Evolutionary conservation across 2,888 invertebrate species (phyloP).

Genomic region (Parnassius orleans): DNA sequence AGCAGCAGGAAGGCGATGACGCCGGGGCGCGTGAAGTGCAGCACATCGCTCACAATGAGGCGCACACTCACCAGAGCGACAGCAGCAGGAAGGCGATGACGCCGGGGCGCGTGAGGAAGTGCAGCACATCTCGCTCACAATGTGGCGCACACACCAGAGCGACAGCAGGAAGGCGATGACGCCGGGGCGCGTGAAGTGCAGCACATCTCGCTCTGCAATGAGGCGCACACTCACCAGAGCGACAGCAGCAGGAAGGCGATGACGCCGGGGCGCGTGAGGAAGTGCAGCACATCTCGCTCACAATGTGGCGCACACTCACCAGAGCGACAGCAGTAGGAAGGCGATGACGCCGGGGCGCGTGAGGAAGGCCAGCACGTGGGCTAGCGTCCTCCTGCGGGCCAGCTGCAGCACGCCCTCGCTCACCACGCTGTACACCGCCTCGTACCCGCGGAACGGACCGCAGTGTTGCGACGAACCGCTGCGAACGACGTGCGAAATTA

Average conservation of each 20-base stretch:
- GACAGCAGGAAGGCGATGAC: no score
- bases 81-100: conserved; percentile 39
- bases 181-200: no score
- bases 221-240: no score
- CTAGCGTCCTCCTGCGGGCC: conserved; percentile 62
- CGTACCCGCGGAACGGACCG: conserved; percentile 83
- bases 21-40: no score
- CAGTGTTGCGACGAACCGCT: conserved; percentile 81
- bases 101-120: conserved; percentile 77
- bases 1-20: no score
- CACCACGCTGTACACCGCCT: conserved; percentile 80
- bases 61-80: conserved; percentile 44
- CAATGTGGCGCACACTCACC: conserved; percentile 58
- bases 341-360: conserved; percentile 83
- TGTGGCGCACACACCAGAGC: no score
- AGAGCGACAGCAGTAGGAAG: conserved; percentile 80
- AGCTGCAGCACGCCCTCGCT: conserved; percentile 78
- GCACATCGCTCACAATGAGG: no score
- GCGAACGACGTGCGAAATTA: conserved; percentile 4
- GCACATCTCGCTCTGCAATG: no score
- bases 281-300: conserved; percentile 5
- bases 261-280: conserved; percentile 33
- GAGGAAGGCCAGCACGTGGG: conserved; percentile 67
- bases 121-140: conserved; percentile 27
- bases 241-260: no score